phyloP scores from a whole-genome alignment of 1,140 invertebrate genomes.

The Coboldia fuscipes region DNA sequence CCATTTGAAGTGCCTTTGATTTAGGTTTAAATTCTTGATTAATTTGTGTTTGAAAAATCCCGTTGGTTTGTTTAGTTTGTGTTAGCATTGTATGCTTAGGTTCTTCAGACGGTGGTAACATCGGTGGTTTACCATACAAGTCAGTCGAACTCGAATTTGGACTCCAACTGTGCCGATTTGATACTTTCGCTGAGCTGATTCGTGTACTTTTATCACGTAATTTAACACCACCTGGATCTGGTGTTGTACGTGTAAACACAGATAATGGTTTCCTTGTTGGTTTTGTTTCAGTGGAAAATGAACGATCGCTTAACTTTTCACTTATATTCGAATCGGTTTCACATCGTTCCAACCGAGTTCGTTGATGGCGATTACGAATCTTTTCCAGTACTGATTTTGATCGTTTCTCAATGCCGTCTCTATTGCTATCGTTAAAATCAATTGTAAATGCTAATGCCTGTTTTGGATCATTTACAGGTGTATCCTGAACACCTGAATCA shows the following conservation, averaged over 20 bases:
- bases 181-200: neutral
- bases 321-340: too few species aligned
- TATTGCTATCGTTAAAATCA: slow-evolving; percentile 1
- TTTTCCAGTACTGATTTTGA: neutral
- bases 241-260: too few species aligned
- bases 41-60: neutral
- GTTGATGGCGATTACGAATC: neutral
- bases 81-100: neutral
- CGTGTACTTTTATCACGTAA: neutral
- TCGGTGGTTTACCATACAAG: neutral
- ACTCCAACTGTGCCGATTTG: slow-evolving; percentile 2
- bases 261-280: too few species aligned
- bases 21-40: slow-evolving; percentile 12
- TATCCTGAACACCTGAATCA: too few species aligned
- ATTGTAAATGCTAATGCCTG: slow-evolving; percentile 1
- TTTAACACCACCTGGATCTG: too few species aligned
- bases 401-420: neutral
- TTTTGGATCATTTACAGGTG: too few species aligned
- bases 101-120: neutral
- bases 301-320: too few species aligned
- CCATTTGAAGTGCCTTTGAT: slow-evolving; percentile 17
- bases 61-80: neutral
- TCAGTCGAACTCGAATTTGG: neutral
- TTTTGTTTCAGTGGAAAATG: too few species aligned
- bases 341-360: too few species aligned